Conservation (phyloP, 2,797 vertebrate species). For the Sebastes goodei region DNA sequence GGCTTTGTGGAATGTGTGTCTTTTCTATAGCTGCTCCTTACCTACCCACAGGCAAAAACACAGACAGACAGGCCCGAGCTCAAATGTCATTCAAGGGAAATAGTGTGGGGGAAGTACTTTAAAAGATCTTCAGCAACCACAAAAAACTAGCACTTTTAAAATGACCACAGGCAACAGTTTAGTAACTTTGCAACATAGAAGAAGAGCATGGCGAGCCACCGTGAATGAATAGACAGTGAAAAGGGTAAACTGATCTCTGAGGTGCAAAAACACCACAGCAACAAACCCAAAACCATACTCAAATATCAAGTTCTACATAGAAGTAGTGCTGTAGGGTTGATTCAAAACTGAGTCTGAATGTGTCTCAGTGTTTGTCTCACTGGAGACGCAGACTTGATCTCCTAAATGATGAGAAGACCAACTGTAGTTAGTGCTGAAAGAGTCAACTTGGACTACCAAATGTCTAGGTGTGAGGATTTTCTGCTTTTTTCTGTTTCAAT, state of each 20-base stretch:
- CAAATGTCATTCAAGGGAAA: conserved; percentile 5
- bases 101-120: background rate
- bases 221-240: background rate
- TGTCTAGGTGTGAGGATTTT: background rate
- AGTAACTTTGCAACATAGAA: background rate
- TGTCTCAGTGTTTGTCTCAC: background rate
- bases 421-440: background rate
- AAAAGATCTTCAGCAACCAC: background rate
- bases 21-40: background rate
- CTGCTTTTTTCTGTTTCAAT: background rate
- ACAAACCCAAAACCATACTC: background rate
- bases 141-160: background rate
- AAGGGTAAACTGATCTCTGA: background rate
- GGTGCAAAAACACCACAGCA: background rate
- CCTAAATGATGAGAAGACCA: background rate
- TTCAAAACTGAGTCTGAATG: background rate
- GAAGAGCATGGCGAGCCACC: background rate
- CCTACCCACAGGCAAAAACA: conserved; percentile 1
- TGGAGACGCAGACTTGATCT: background rate
- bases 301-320: background rate
- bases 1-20: background rate
- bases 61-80: background rate
- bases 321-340: too few relatives aligned
- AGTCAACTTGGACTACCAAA: background rate
- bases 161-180: background rate